Percentiles rank a stretch among this genome's conserved stretches.
Conservation (phyloP, 2,113 vertebrate genomes). For the Mugil cephalus region DNA sequence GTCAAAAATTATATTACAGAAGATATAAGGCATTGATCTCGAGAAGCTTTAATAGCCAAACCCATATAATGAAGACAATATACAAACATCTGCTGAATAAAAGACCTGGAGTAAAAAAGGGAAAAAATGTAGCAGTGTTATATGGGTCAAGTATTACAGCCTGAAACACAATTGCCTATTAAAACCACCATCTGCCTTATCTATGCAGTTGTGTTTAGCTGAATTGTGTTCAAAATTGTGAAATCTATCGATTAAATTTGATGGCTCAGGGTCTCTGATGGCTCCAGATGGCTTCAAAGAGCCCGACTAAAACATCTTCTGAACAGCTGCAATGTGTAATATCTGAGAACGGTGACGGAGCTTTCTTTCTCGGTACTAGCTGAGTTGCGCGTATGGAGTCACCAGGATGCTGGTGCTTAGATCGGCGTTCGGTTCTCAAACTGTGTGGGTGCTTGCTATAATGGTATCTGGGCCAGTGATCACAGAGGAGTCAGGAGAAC, state of each 20-base stretch:
- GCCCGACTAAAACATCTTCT: constrained; percentile 21
- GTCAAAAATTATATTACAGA: too few species aligned
- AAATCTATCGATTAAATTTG: constrained; percentile 15
- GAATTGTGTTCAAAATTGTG: constrained; percentile 7
- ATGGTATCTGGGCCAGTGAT: background rate
- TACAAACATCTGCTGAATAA: background rate
- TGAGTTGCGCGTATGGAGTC: background rate
- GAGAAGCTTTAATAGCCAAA: background rate
- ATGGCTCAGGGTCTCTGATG: constrained; percentile 4
- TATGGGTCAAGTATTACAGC: constrained; percentile 6
- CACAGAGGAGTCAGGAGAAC: constrained; percentile 15
- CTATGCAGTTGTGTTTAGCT: constrained; percentile 12
- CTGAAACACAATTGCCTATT: constrained; percentile 1
- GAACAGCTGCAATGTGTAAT: constrained; percentile 7
- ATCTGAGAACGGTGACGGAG: background rate
- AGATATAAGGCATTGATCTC: background rate
- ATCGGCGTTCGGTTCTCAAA: background rate
- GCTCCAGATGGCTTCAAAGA: constrained; percentile 35
- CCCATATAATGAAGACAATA: background rate
- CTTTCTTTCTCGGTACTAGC: constrained; percentile 6
- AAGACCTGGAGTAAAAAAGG: too few species aligned
- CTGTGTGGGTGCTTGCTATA: constrained; percentile 19
- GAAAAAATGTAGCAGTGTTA: background rate
- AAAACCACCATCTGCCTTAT: constrained; percentile 25
- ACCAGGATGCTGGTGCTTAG: background rate